phyloP scores from a whole-genome alignment of 2,113 vertebrate species.

The Sturnira hondurensis region DNA sequence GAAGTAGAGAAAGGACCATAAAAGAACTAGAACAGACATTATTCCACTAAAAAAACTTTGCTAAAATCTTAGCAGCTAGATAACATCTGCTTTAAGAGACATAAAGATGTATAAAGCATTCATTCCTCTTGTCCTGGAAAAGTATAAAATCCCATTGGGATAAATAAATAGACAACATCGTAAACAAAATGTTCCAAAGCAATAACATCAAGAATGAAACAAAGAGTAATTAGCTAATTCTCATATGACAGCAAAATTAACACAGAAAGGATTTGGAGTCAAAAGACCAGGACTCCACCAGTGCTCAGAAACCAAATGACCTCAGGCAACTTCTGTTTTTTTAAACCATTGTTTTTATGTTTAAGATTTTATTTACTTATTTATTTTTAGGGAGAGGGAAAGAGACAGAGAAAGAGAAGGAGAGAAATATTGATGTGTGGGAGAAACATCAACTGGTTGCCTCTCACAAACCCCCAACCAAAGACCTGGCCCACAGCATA shows the following conservation, averaged over 20 bases:
- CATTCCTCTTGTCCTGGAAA: not conserved
- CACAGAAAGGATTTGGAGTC: not conserved
- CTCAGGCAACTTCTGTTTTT: not conserved
- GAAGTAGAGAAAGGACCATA: not conserved
- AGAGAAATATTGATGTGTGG: too few relatives aligned
- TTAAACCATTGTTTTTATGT: too few relatives aligned
- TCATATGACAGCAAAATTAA: not conserved
- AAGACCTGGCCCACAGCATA: too few relatives aligned
- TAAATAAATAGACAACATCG: not conserved
- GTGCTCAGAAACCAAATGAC: not conserved
- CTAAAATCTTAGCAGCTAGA: not conserved
- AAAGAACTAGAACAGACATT: not conserved
- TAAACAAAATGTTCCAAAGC: not conserved
- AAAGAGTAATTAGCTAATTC: not conserved
- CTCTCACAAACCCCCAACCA: too few relatives aligned
- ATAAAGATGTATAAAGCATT: not conserved
- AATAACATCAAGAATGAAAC: constrained; percentile 7
- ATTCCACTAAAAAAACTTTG: not conserved
- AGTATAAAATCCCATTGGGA: not conserved
- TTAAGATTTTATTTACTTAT: too few relatives aligned
- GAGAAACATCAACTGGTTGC: too few relatives aligned
- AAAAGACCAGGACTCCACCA: not conserved
- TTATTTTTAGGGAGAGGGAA: too few relatives aligned
- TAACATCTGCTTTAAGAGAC: not conserved
- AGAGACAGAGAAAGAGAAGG: too few relatives aligned